phyloP scores from a whole-genome alignment of 2,113 vertebrate genomes.

The Acinonyx jubatus region DNA sequence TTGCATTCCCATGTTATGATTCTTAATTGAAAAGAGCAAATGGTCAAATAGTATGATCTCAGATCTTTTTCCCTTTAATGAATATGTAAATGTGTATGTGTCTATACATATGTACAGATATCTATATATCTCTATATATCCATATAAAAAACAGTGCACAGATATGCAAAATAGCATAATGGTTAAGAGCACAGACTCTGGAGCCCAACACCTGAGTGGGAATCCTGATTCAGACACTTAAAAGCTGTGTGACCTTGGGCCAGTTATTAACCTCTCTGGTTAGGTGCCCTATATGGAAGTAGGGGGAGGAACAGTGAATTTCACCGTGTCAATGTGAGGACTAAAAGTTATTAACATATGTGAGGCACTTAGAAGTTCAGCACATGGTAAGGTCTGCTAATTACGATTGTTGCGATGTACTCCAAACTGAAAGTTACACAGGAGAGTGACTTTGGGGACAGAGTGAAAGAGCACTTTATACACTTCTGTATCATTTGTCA shows the following conservation, averaged over 20 bases:
- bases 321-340: background rate
- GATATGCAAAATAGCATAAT: background rate
- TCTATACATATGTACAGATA: background rate
- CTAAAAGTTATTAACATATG: background rate
- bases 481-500: background rate
- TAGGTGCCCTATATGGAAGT: background rate
- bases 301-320: background rate
- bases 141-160: background rate
- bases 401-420: background rate
- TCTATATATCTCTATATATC: background rate
- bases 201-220: background rate
- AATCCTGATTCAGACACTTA: background rate
- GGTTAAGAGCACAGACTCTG: background rate
- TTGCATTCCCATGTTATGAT: background rate
- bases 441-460: background rate
- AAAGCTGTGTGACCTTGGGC: slow-evolving; percentile 2
- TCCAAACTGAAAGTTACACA: background rate
- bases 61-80: background rate
- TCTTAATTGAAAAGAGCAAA: background rate
- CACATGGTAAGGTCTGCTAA: background rate
- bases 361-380: background rate
- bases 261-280: background rate
- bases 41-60: background rate
- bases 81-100: background rate
- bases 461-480: background rate